A percentile compares a stretch with the other conserved stretches of the same genome.
phyloP scores from a whole-genome alignment of 2,797 vertebrate species.

The Gymnodraco acuticeps region DNA sequence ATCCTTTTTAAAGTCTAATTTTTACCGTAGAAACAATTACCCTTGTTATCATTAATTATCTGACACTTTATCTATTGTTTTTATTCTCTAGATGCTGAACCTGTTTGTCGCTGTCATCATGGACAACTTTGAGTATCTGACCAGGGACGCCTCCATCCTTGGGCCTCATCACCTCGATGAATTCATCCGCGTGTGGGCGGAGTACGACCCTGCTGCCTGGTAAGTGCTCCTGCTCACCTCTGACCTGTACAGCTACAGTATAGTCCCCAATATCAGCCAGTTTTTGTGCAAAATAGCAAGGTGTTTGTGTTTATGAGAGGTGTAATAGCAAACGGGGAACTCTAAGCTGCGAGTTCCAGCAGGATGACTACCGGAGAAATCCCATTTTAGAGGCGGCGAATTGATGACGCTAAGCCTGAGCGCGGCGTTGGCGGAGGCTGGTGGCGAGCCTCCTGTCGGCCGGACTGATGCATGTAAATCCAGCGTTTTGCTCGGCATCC shows the following conservation, averaged over 20 bases:
- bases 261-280: not conserved
- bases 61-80: not conserved
- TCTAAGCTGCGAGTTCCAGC: conserved; percentile 44
- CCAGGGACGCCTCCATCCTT: conserved; percentile 97
- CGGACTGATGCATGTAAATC: conserved; percentile 73
- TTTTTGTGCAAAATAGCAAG: not conserved
- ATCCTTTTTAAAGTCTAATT: not conserved
- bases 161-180: conserved; percentile 98
- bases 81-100: conserved; percentile 92
- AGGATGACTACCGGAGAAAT: conserved; percentile 51
- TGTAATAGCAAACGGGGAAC: conserved; percentile 10
- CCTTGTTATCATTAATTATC: not conserved
- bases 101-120: conserved; percentile 99
- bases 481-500: conserved; percentile 51
- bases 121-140: conserved; percentile 99
- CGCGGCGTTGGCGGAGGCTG: conserved; percentile 31
- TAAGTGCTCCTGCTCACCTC: conserved; percentile 75
- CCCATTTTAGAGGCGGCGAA: conserved; percentile 41
- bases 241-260: not conserved
- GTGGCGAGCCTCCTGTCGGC: conserved; percentile 45
- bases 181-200: conserved; percentile 98
- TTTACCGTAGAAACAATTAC: not conserved
- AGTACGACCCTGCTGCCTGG: conserved; percentile 98
- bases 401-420: conserved; percentile 65
- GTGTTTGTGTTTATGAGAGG: not conserved